A percentile compares a stretch with the other conserved stretches of the same genome.
Conservation (phyloP, 2,797 vertebrate species). For the Tympanoctomys barrerae region DNA sequence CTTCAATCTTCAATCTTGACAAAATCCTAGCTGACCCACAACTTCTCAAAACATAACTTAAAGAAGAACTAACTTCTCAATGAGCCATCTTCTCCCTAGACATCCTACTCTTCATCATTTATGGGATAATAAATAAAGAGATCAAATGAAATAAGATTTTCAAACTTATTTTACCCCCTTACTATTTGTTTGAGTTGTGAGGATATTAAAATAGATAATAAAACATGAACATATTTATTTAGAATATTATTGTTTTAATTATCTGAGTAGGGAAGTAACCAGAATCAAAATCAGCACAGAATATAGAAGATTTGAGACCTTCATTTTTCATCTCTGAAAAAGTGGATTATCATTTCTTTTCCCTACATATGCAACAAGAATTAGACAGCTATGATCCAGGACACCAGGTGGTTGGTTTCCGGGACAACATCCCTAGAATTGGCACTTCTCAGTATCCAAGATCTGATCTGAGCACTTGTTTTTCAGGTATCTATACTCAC, state of each 20-base stretch:
- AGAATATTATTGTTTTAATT: constrained; percentile 52
- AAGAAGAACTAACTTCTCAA: neutral
- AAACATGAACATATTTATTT: neutral
- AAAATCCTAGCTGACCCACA: neutral
- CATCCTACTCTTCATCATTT: neutral
- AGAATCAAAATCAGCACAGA: neutral
- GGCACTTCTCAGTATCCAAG: neutral
- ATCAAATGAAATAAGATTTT: constrained; percentile 4
- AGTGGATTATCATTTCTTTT: neutral
- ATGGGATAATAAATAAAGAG: neutral
- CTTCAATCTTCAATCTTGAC: too few species aligned
- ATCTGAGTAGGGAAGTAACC: neutral
- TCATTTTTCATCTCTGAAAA: neutral
- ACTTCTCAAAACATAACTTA: neutral
- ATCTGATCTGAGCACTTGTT: neutral
- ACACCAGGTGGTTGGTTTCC: neutral
- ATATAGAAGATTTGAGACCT: neutral
- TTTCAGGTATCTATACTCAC: neutral
- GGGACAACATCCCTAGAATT: neutral
- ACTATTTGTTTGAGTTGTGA: neutral
- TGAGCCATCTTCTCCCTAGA: neutral
- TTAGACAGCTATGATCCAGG: too few species aligned
- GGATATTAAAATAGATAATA: neutral
- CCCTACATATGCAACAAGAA: neutral
- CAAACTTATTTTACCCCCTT: neutral